phyloP scores from a whole-genome alignment of 1,140 invertebrate genomes.

The Bombus confusus region DNA sequence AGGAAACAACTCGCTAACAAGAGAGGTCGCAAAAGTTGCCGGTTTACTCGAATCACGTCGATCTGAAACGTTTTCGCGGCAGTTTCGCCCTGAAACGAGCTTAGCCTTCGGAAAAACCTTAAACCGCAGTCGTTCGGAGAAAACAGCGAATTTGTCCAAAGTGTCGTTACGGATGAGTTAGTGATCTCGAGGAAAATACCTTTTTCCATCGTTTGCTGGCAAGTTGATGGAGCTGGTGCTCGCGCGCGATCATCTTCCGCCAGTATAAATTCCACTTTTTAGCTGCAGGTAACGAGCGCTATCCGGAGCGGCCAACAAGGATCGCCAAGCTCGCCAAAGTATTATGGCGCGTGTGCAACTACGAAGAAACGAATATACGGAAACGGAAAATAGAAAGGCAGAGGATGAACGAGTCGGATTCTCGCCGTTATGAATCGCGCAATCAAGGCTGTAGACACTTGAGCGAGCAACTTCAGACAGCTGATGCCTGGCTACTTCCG shows the following conservation, averaged over 20 bases:
- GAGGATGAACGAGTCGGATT: conserved; percentile 20
- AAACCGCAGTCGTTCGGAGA: neutral
- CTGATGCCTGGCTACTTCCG: conserved; percentile 62
- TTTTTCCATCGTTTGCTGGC: neutral
- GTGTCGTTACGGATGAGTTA: conserved; percentile 23
- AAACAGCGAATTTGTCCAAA: conserved; percentile 2
- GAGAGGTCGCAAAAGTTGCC: neutral
- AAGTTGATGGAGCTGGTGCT: neutral
- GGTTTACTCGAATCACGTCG: conserved; percentile 7
- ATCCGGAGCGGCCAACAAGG: conserved; percentile 13
- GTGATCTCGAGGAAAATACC: neutral
- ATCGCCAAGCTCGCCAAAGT: conserved; percentile 9
- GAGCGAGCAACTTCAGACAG: conserved; percentile 53
- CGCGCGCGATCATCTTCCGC: neutral
- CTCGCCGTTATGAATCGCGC: conserved; percentile 71
- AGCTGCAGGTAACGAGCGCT: conserved; percentile 42
- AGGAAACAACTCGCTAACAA: neutral
- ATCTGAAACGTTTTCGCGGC: conserved; percentile 6
- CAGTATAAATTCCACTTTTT: conserved; percentile 40
- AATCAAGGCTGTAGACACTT: conserved; percentile 69
- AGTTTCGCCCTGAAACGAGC: conserved; percentile 5
- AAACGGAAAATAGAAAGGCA: neutral
- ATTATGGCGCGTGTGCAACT: neutral
- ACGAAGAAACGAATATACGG: conserved; percentile 11
- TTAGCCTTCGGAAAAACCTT: neutral